These are phyloP conservation scores for Epinephelus malabaricus DNA, from an alignment of 2,797 vertebrate species.

Conservation along the genomic window DNA sequence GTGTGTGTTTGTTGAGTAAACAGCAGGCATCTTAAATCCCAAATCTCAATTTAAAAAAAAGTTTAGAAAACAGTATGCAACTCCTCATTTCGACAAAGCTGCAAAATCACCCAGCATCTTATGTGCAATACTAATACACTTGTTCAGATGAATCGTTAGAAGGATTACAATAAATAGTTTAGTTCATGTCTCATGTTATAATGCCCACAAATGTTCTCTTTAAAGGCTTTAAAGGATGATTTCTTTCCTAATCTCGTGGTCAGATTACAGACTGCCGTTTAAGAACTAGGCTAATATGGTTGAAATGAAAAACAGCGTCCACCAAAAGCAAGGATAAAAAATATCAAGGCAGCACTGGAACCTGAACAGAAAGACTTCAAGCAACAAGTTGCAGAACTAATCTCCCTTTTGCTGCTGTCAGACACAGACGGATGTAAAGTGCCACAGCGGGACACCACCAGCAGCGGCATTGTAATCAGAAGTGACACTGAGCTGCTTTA, in stretches of 20 bases:
- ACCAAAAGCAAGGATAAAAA: background rate
- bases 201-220: background rate
- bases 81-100: background rate
- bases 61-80: background rate
- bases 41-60: background rate
- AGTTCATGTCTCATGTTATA: background rate
- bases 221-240: background rate
- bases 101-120: background rate
- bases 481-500: constrained; percentile 58
- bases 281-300: background rate
- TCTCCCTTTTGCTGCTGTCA: constrained; percentile 52
- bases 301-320: background rate
- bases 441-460: constrained; percentile 30
- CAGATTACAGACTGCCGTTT: background rate
- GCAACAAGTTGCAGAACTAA: constrained; percentile 54
- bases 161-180: background rate
- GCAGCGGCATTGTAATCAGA: constrained; percentile 52
- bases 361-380: constrained; percentile 10
- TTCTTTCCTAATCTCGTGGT: background rate
- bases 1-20: background rate
- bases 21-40: background rate
- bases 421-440: constrained; percentile 39
- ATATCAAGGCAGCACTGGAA: background rate
- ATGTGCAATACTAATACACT: background rate
- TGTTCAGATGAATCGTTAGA: background rate